A percentile compares a stretch with the other conserved stretches of the same genome.
These are phyloP conservation scores for Myiothlypis chrysogaster DNA, from an alignment of 2,797 vertebrate species.

Conservation along the genomic window DNA sequence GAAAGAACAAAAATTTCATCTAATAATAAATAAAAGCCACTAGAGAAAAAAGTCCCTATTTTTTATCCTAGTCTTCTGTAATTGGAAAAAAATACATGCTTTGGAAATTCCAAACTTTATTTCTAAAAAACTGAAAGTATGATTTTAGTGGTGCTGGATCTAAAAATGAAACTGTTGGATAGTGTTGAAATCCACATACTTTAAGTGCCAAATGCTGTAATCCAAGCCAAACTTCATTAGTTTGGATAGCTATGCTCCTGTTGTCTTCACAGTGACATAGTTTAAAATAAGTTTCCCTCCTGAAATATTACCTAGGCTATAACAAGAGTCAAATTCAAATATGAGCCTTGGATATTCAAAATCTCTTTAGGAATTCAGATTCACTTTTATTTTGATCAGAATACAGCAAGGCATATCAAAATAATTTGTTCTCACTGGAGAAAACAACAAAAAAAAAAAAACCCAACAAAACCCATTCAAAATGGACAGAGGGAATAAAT, in stretches of 20 bases:
- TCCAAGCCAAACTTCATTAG: neutral
- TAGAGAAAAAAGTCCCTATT: constrained; percentile 43
- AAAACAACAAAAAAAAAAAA: neutral
- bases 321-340: neutral
- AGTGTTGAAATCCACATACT: constrained; percentile 39
- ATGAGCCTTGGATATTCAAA: neutral
- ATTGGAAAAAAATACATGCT: constrained; percentile 21
- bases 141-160: neutral
- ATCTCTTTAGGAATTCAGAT: neutral
- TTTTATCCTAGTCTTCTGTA: constrained; percentile 32
- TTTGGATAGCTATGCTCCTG: neutral
- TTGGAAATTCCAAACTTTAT: constrained; percentile 73
- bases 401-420: neutral
- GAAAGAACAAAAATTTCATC: neutral
- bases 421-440: neutral
- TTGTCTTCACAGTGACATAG: neutral
- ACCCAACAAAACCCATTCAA: neutral
- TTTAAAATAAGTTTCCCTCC: neutral
- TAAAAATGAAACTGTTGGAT: constrained; percentile 41
- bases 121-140: neutral
- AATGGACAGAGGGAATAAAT: neutral
- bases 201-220: neutral
- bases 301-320: neutral
- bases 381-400: neutral
- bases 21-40: neutral